These are phyloP conservation scores for Idris sp. DNA, from an alignment of 1,140 invertebrate species.

Conservation along the genomic window DNA sequence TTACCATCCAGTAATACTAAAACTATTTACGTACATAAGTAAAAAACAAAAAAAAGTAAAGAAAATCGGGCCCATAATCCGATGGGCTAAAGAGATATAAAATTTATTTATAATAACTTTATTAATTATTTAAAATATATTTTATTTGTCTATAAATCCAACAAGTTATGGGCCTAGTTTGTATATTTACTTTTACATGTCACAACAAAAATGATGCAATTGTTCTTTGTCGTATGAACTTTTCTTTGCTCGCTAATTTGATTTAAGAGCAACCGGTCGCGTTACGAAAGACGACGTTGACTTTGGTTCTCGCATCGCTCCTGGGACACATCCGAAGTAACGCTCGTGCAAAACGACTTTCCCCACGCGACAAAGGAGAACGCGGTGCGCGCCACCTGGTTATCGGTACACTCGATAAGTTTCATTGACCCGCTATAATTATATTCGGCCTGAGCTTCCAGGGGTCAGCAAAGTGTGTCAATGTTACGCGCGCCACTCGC, in stretches of 20 bases:
- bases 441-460: slow-evolving; percentile 50
- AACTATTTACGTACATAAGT: too few relatives aligned
- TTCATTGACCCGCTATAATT: slow-evolving; percentile 63
- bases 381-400: slow-evolving; percentile 49
- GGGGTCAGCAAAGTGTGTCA: slow-evolving; percentile 60
- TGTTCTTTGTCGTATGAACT: slow-evolving; percentile 28
- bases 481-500: slow-evolving; percentile 51
- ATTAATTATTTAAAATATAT: too few relatives aligned
- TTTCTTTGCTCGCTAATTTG: slow-evolving; percentile 46
- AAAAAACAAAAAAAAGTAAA: too few relatives aligned
- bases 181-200: too few relatives aligned
- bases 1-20: too few relatives aligned
- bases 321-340: slow-evolving; percentile 39
- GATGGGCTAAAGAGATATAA: too few relatives aligned
- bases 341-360: slow-evolving; percentile 62
- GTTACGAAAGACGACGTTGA: slow-evolving; percentile 51
- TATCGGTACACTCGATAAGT: slow-evolving; percentile 61
- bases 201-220: slow-evolving; percentile 20
- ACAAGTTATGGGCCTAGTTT: too few relatives aligned
- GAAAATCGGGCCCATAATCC: too few relatives aligned
- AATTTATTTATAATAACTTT: too few relatives aligned
- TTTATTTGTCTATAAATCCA: too few relatives aligned
- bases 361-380: slow-evolving; percentile 65
- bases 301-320: slow-evolving; percentile 31
- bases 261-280: slow-evolving; percentile 37